A percentile compares a stretch with the other conserved stretches of the same genome.
These are phyloP conservation scores for Hypomesus transpacificus DNA, from an alignment of 2,113 vertebrate genomes.

Conservation along the genomic window DNA sequence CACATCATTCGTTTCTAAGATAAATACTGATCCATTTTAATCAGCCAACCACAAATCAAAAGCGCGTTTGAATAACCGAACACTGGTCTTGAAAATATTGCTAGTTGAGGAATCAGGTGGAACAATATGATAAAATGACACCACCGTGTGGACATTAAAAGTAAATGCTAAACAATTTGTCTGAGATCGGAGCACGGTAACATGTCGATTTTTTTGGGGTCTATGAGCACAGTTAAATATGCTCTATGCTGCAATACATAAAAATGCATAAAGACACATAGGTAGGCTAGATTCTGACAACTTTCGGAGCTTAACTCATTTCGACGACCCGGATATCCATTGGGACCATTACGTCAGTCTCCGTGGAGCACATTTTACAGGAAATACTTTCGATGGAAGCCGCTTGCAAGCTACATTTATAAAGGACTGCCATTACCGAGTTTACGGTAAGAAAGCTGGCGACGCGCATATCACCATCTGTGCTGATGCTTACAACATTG, in stretches of 20 bases:
- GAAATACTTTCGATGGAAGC: conserved; percentile 54
- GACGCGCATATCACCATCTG: conserved; percentile 18
- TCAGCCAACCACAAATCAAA: too few relatives aligned
- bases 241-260: too few relatives aligned
- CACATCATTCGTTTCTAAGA: too few relatives aligned
- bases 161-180: conserved; percentile 7
- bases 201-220: neutral
- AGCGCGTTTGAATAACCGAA: too few relatives aligned
- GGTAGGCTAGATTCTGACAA: too few relatives aligned
- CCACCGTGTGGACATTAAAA: conserved; percentile 13
- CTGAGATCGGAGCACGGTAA: neutral
- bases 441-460: conserved; percentile 76
- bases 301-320: too few relatives aligned
- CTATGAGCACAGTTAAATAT: too few relatives aligned
- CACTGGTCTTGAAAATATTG: neutral
- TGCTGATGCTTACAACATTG: conserved; percentile 12
- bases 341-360: neutral
- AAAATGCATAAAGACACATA: too few relatives aligned
- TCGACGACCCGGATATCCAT: too few relatives aligned
- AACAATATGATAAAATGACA: conserved; percentile 18
- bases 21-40: too few relatives aligned
- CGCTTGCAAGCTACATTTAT: conserved; percentile 51
- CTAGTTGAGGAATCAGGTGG: too few relatives aligned
- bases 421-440: conserved; percentile 74
- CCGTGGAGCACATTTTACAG: conserved; percentile 54